Conservation (phyloP, 2,113 vertebrate genomes). For the Empidonax alnorum region DNA sequence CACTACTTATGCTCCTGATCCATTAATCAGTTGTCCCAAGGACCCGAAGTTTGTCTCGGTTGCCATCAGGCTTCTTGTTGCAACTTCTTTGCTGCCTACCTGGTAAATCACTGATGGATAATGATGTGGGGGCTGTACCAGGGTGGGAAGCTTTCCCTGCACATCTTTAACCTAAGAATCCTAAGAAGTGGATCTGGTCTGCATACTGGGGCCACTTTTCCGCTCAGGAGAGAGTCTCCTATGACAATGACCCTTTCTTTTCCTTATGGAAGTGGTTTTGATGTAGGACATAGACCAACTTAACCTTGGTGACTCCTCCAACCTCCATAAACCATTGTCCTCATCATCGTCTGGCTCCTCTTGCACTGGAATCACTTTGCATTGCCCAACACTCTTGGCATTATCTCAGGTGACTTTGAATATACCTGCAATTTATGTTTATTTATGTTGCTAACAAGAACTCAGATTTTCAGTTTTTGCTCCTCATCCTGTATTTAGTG, state of each 20-base stretch:
- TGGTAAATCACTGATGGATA: background rate
- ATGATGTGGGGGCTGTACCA: background rate
- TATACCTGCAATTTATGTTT: background rate
- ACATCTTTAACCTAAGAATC: background rate
- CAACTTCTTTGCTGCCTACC: background rate
- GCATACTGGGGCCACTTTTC: background rate
- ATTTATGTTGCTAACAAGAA: background rate
- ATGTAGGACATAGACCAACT: background rate
- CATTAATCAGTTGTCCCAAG: background rate
- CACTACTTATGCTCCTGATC: background rate
- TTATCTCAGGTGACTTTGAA: background rate
- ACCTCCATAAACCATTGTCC: background rate
- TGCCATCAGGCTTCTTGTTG: background rate
- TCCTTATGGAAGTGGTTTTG: background rate
- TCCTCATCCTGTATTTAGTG: background rate
- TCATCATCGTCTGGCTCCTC: fast-evolving
- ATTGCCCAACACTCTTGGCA: background rate
- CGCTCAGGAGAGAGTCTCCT: background rate
- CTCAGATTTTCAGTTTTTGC: background rate
- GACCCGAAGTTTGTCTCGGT: background rate
- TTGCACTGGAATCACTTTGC: background rate
- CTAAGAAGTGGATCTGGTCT: background rate
- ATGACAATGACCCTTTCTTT: background rate
- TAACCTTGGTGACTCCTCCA: background rate
- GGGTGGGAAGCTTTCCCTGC: background rate